Evolutionary conservation across 1,140 invertebrate genomes (phyloP).

Genomic region (Pseudomyrmex pallidus): DNA sequence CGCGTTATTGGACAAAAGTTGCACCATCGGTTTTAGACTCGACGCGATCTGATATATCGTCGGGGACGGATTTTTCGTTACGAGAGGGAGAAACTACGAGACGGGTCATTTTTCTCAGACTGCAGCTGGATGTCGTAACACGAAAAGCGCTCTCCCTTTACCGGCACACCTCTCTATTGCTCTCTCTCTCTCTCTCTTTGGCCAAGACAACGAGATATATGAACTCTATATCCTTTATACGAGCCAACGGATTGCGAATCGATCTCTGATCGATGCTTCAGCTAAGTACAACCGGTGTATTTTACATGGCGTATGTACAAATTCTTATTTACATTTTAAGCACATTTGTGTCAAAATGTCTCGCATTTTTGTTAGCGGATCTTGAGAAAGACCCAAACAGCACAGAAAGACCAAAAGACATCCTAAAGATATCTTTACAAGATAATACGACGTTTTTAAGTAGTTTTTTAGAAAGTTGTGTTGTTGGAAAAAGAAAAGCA

Average conservation of each 20-base stretch:
- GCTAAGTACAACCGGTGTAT: conserved; percentile 53
- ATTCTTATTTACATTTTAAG: not conserved
- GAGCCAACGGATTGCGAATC: conserved; percentile 64
- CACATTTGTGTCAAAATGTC: conserved; percentile 4
- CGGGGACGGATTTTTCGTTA: conserved; percentile 66
- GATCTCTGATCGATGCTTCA: conserved; percentile 63
- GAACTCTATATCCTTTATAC: conserved; percentile 65
- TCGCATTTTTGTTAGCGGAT: too few species aligned
- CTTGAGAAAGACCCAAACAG: too few species aligned
- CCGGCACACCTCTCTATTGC: conserved; percentile 19
- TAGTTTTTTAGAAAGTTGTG: too few species aligned
- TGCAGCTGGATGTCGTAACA: conserved; percentile 72
- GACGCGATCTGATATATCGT: conserved; percentile 76
- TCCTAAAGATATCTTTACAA: too few species aligned
- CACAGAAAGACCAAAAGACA: too few species aligned
- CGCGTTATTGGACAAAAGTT: conserved; percentile 78
- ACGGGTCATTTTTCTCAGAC: conserved; percentile 75
- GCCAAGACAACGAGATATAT: conserved; percentile 68
- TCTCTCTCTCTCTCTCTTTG: not conserved
- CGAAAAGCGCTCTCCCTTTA: conserved; percentile 50
- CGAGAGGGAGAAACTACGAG: conserved; percentile 70
- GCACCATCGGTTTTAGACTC: conserved; percentile 74
- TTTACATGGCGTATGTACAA: not conserved
- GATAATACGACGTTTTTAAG: too few species aligned
- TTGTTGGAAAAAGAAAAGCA: too few species aligned